Percentiles rank a stretch among this genome's conserved stretches.
Evolutionary conservation across 2,797 vertebrate genomes (phyloP).

Genomic region (Sarcophilus harrisii): DNA sequence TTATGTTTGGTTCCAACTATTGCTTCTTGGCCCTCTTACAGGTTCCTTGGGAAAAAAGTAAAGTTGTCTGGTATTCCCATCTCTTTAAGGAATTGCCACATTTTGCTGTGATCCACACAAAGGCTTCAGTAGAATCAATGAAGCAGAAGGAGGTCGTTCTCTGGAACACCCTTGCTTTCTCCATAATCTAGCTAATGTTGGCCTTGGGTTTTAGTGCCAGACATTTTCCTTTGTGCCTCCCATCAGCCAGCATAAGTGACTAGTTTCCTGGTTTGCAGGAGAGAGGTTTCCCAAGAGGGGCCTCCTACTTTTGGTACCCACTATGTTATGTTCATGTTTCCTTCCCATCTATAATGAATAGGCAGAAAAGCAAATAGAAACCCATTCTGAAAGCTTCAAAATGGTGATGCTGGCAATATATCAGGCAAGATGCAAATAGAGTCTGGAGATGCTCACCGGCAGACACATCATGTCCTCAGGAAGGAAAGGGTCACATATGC

Average conservation of each 20-base stretch:
- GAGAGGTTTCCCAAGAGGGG: neutral
- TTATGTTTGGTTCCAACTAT: neutral
- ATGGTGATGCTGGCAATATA: neutral
- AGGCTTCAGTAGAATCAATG: neutral
- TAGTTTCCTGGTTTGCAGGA: neutral
- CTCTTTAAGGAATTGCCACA: neutral
- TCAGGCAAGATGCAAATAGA: constrained; percentile 29
- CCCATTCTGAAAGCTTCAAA: neutral
- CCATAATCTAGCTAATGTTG: too few relatives aligned
- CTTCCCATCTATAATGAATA: neutral
- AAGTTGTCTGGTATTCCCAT: neutral
- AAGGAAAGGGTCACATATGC: neutral
- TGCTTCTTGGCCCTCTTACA: neutral
- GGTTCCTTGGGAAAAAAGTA: neutral
- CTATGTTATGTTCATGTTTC: too few relatives aligned
- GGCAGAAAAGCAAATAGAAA: neutral
- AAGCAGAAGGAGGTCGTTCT: neutral
- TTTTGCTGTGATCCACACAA: neutral
- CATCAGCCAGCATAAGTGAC: neutral
- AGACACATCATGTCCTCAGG: neutral
- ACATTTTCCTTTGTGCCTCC: neutral
- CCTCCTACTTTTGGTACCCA: neutral
- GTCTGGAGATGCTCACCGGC: constrained; percentile 35
- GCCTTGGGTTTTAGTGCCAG: neutral
- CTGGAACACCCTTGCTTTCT: too few relatives aligned